A percentile compares a stretch with the other conserved stretches of the same genome.
These are phyloP conservation scores for Tetragonula clypearis DNA, from an alignment of 1,140 invertebrate species.

Conservation along the genomic window DNA sequence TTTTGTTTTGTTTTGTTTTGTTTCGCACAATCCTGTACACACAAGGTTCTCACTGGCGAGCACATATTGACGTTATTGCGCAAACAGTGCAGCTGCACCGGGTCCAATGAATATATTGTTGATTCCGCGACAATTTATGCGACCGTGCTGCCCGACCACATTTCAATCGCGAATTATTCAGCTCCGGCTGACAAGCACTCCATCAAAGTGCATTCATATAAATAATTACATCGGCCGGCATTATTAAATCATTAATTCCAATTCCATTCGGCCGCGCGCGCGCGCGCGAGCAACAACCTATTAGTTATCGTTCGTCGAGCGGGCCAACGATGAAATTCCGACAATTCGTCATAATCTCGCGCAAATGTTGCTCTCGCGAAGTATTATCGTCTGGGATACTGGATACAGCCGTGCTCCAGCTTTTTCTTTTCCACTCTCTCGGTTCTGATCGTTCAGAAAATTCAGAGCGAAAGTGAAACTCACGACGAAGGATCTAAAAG, in stretches of 20 bases:
- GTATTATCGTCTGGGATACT: not conserved
- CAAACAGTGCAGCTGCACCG: constrained; percentile 58
- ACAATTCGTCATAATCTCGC: constrained; percentile 56
- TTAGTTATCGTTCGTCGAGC: constrained; percentile 62
- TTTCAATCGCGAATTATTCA: constrained; percentile 75
- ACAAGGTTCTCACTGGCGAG: constrained; percentile 50
- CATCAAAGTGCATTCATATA: constrained; percentile 75
- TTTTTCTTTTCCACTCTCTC: not conserved
- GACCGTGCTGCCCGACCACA: constrained; percentile 65
- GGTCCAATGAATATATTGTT: constrained; percentile 75
- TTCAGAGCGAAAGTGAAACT: too few species aligned
- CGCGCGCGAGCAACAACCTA: constrained; percentile 59
- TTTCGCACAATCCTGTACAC: constrained; percentile 29
- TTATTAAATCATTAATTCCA: constrained; percentile 74
- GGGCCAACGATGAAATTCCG: constrained; percentile 59
- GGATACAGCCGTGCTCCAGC: not conserved
- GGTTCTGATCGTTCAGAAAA: too few species aligned
- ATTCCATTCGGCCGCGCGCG: constrained; percentile 55
- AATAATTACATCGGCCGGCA: constrained; percentile 73
- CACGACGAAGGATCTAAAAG: too few species aligned
- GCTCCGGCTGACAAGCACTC: constrained; percentile 68
- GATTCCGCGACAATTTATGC: constrained; percentile 75
- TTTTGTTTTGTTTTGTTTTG: not conserved
- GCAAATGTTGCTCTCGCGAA: constrained; percentile 37
- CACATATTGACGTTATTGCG: constrained; percentile 67